Percentiles rank a stretch among this genome's conserved stretches.
phyloP scores from a whole-genome alignment of 2,888 invertebrate genomes.

The Drosophila sordidula region DNA sequence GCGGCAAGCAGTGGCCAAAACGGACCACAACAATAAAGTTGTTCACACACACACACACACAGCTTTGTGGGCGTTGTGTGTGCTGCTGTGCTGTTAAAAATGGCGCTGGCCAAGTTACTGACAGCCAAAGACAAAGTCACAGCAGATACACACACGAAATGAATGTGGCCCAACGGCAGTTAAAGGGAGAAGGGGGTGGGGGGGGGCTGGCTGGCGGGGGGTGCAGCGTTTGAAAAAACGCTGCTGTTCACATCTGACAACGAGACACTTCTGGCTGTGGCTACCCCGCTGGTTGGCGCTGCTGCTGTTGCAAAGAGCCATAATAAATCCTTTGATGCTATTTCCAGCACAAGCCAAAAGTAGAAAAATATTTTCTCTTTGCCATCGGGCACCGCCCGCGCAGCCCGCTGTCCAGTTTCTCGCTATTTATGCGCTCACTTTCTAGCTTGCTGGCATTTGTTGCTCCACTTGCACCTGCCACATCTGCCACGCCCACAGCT shows the following conservation, averaged over 20 bases:
- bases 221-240: neutral
- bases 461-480: slow-evolving; percentile 41
- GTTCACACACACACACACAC: neutral
- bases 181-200: neutral
- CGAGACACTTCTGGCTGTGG: slow-evolving; percentile 38
- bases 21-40: slow-evolving; percentile 32
- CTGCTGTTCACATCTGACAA: slow-evolving; percentile 48
- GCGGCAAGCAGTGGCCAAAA: slow-evolving; percentile 34
- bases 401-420: neutral
- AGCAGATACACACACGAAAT: slow-evolving; percentile 45
- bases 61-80: slow-evolving; percentile 7
- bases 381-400: neutral
- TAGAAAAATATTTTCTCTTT: slow-evolving; percentile 63
- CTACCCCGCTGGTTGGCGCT: slow-evolving; percentile 17
- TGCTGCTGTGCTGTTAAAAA: slow-evolving; percentile 52
- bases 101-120: slow-evolving; percentile 62
- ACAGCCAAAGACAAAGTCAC: slow-evolving; percentile 49
- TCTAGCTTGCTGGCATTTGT: slow-evolving; percentile 30
- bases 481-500: slow-evolving; percentile 16
- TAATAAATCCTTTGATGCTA: slow-evolving; percentile 80
- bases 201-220: too few species aligned
- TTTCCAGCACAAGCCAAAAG: slow-evolving; percentile 75
- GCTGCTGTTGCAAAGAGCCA: slow-evolving; percentile 48
- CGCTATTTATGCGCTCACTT: slow-evolving; percentile 21
- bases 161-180: slow-evolving; percentile 48